Percentiles rank a stretch among this genome's conserved stretches.
phyloP scores from a whole-genome alignment of 2,888 invertebrate genomes.

The Choristoneura rosaceana region DNA sequence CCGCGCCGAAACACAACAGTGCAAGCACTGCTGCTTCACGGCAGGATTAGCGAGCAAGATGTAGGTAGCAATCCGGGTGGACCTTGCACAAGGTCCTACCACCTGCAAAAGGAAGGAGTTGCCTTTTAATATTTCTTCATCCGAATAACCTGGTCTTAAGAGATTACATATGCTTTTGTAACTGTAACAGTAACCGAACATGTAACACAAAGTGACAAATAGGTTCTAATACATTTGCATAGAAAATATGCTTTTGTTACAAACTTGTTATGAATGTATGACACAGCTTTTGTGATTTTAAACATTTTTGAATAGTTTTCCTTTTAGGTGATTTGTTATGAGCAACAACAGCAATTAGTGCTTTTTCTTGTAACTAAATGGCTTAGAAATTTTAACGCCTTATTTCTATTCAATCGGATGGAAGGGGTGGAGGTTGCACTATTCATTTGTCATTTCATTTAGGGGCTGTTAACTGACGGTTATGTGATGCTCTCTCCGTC shows the following conservation, averaged over 20 bases:
- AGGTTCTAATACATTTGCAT: neutral
- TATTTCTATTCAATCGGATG: neutral
- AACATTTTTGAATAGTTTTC: neutral
- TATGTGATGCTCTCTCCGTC: too few relatives aligned
- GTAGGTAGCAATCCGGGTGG: too few relatives aligned
- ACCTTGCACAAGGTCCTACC: too few relatives aligned
- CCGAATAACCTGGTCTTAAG: too few relatives aligned
- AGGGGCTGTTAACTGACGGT: too few relatives aligned
- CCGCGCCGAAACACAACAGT: too few relatives aligned
- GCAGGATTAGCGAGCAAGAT: too few relatives aligned
- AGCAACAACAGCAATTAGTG: neutral
- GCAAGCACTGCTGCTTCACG: too few relatives aligned
- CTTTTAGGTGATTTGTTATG: neutral
- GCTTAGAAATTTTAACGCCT: neutral
- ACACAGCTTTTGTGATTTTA: neutral
- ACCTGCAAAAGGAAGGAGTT: too few relatives aligned
- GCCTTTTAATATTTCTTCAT: too few relatives aligned
- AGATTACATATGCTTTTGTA: neutral
- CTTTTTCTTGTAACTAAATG: neutral
- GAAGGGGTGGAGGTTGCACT: neutral
- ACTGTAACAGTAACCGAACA: neutral
- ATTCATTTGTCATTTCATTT: too few relatives aligned
- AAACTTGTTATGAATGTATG: neutral
- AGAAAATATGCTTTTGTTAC: neutral
- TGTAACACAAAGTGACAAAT: conserved; percentile 1